Percentiles rank a stretch among this genome's conserved stretches.
Conservation (phyloP, 2,797 vertebrate genomes). For the Gambelia wislizenii region DNA sequence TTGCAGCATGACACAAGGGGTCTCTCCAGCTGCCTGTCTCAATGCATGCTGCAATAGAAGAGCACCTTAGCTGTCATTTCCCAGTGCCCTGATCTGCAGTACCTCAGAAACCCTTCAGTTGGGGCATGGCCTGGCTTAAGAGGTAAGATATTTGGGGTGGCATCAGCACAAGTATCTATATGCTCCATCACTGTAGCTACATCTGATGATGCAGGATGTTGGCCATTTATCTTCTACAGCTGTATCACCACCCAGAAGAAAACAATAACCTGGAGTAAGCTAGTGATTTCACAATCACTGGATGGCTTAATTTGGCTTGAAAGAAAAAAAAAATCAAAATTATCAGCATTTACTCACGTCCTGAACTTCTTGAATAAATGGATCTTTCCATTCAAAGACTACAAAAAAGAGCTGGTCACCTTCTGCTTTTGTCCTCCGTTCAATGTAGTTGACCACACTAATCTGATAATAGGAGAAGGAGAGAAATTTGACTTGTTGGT, state of each 20-base stretch:
- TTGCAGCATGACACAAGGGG: no score
- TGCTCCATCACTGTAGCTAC: no score
- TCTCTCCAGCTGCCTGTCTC: no score
- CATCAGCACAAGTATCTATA: no score
- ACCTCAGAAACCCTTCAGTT: no score
- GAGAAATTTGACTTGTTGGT: no score
- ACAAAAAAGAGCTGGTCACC: constrained; percentile 92
- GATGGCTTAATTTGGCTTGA: background rate
- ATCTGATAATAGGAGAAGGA: constrained; percentile 79
- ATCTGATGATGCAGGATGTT: no score
- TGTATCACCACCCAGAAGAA: background rate
- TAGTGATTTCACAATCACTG: background rate
- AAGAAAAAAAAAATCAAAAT: background rate
- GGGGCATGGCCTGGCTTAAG: no score
- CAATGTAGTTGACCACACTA: constrained; percentile 94
- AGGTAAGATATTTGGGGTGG: background rate
- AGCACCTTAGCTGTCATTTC: no score
- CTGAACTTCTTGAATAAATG: constrained; percentile 93
- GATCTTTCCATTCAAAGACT: constrained; percentile 97
- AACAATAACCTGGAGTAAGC: background rate
- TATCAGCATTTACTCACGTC: constrained; percentile 82
- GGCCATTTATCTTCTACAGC: background rate
- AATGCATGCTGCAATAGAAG: no score
- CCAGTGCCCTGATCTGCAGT: no score
- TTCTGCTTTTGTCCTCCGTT: constrained; percentile 81